Evolutionary conservation across 2,797 vertebrate species (phyloP).

Genomic region (Myioborus melanocephalus): DNA sequence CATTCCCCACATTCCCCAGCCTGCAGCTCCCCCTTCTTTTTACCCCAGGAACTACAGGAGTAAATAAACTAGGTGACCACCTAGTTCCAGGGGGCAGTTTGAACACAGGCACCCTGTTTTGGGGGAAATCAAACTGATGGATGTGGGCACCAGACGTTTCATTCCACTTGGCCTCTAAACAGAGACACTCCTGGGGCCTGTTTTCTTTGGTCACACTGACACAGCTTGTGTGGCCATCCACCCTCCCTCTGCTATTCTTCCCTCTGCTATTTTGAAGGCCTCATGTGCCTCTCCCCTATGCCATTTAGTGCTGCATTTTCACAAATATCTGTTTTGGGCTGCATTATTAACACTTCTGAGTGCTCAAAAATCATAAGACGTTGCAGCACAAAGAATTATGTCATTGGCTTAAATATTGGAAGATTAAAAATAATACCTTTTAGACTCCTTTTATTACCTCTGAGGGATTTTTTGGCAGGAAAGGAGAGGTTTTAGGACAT

Average conservation of each 20-base stretch:
- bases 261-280: neutral
- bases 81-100: neutral
- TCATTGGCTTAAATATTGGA: constrained; percentile 46
- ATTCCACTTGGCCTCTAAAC: neutral
- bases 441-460: constrained; percentile 59
- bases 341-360: constrained; percentile 43
- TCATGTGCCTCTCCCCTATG: neutral
- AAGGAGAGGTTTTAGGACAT: constrained; percentile 50
- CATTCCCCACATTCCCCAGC: neutral
- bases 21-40: neutral
- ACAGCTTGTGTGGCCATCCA: neutral
- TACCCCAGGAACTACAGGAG: neutral
- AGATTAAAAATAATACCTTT: constrained; percentile 67
- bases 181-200: neutral
- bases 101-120: neutral
- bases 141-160: neutral
- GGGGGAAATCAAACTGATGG: neutral
- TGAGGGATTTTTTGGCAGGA: constrained; percentile 60
- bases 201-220: neutral
- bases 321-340: constrained; percentile 17
- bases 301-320: neutral
- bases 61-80: neutral
- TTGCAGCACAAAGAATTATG: constrained; percentile 37
- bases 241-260: neutral
- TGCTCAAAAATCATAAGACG: constrained; percentile 39